phyloP scores from a whole-genome alignment of 2,888 invertebrate genomes.

The Mythimna ferrago region DNA sequence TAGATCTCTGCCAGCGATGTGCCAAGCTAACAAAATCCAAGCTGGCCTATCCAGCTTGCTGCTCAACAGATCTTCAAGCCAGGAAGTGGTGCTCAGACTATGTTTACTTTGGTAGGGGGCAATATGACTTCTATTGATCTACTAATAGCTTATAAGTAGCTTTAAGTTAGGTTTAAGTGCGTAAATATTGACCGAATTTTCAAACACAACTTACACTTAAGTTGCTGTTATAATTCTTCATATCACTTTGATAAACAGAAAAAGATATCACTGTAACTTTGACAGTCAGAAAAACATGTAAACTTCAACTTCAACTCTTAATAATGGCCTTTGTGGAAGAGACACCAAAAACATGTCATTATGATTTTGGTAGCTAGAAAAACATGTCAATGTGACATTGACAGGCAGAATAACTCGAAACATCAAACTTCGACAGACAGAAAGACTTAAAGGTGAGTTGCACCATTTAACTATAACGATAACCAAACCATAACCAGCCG shows the following conservation, averaged over 20 bases:
- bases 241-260: background rate
- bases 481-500: too few species aligned
- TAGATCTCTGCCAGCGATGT: slow-evolving; percentile 91
- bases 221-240: background rate
- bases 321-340: too few species aligned
- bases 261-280: background rate
- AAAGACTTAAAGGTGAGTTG: too few species aligned
- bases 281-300: background rate
- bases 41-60: slow-evolving; percentile 91
- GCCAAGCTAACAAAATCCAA: slow-evolving; percentile 91
- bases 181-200: slow-evolving; percentile 18
- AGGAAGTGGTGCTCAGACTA: slow-evolving; percentile 91
- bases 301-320: too few species aligned
- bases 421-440: too few species aligned
- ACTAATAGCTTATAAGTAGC: slow-evolving; percentile 11
- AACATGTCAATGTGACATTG: background rate
- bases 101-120: slow-evolving; percentile 89
- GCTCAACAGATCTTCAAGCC: slow-evolving; percentile 89
- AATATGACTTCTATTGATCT: slow-evolving; percentile 77
- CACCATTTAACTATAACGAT: too few species aligned
- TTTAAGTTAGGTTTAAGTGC: slow-evolving; percentile 6
- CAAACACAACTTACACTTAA: background rate
- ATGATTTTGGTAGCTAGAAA: background rate
- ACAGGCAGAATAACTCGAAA: too few species aligned
- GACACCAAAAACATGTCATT: too few species aligned